Base-by-base conservation (phyloP, 2,113 vertebrate genomes). In the Cinclus mexicanus region DNA sequence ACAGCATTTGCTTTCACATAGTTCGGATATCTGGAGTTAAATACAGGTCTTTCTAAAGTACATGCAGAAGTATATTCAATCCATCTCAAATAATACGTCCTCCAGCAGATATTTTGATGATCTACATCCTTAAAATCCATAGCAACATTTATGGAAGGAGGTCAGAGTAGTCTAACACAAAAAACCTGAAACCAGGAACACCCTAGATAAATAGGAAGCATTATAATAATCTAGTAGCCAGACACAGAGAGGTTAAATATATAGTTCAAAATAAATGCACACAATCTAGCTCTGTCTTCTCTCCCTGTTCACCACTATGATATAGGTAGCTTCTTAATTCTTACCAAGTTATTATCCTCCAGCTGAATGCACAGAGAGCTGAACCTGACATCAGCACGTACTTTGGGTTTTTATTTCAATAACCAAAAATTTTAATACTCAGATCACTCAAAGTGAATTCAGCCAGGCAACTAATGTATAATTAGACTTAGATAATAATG, bases 341-440 rank as follows among this genome's bases (percentile, higher is more conserved):
- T 84, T 61, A 89, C n/a, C 33, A 42, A 72, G 50, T 56, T 95
- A 55, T 24, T 50, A 37, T 21, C 72, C 68, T 23, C 29, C 60
- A 87, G 63, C 28, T 25, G 0, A 72, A 67, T 16, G 69, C 47
- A 70, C 47, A 82, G 55, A 67, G 9, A 9, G 52, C n/a, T 5
- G 3, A 91, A 46, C 67, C 75, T 76, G 83, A 94, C 75, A 93
- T 94, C 64, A 94, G 95, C 86, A 81, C 70, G 67, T 83, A 79
- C 29, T 87, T 90, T 29, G 16, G 44, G 52, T 14, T 84, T 95
- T 92, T 53, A 84, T 93, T 94, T 94, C 83, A 95, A 75, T 92
- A 94, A 95, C 65, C 33, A 87, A 82, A 93, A 79, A 83, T 90
- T 97, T 94, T 78, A 94, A 95, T 86, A 87, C 68, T 83, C 79